Base-by-base conservation (phyloP, 1,140 invertebrate species). In the Ganaspis sp. region DNA sequence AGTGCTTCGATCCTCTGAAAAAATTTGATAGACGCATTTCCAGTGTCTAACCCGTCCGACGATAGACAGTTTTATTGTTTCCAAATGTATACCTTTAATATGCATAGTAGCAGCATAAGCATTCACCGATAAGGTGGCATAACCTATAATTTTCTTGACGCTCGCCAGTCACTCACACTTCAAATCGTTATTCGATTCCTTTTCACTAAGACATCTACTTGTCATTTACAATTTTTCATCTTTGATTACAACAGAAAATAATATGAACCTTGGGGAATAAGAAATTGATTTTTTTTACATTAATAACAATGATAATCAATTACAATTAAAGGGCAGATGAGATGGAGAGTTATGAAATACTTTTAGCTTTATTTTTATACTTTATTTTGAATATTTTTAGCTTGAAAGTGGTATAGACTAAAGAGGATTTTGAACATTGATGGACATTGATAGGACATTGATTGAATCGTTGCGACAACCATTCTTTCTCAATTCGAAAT, bases 61-160 rank as follows among this genome's bases (percentile, higher is more conserved):
- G 23, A 64, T 64, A 64, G 58, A 64, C 58, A 64, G 26, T 64
- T 64, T 64, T 26, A 64, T 64, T 64, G 58, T 64, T 64, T 64
- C 26, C 58, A 26, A 64, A 29, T 64, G 6, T 64, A 29, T 64
- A 64, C 12, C 26, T 64, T n/a, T 64, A 64, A 34, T 29, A 64
- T 64, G 23, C 58, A 9, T 64, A 29, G 23, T 64, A 29, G 58
- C 23, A 64, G 15, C 26, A 29, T 17, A 64, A 17, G 9, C 3
- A 29, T 15, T 15, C 29, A 34, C 29, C 11, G 23, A 64, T 64
- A 64, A 29, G 54, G 54, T 15, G n/a, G 15, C 29, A 49, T 49
- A 64, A n/a, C 58, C 58, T 34, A 64, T 64, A 64, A 64, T 64
- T 64, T 64, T 29, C 23, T 29, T 49, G 45, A 64, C 26, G 54